Base-by-base conservation (phyloP, 2,888 invertebrate species). In the Clitarchus hookeri region DNA sequence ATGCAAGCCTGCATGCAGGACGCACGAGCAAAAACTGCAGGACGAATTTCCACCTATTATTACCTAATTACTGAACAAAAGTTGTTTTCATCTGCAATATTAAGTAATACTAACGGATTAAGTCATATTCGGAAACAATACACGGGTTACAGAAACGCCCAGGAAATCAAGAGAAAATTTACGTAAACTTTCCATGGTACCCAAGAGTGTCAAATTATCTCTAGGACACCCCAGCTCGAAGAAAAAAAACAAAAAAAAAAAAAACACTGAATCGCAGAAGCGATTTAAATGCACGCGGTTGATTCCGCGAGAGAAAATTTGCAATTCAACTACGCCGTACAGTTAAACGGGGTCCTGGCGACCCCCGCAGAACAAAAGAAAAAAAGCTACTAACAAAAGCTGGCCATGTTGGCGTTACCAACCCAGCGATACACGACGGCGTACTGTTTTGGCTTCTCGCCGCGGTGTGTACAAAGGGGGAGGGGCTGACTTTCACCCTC, bases 281-380 rank as follows among this genome's bases (percentile, higher is more conserved):
- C 19, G 0, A 65, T 65, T 65, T 65, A 65, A 65, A 65, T 65
- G 65, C 65, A 65, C 65, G 16, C 65, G 23, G 65, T 65, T 65
- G 65, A 65, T 65, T 65, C 65, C 65, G 65, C 65, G 65, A 65
- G 65, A 65, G 65, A 65, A n/a, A 65, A 65, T 65, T 65, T 65
- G 65, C 65, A 65, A 65, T 65, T 65, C 65, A 65, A 65, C 65
- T 65, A 8, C 65, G 3, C 13, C 65, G n/a, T 65, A 65, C 23
- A 12, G 65, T 65, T 65, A n/a, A 48, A 48, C 48, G 48, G 16
- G 48, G 48, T 48, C 48, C 19, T 23, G 6, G 65, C 23, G n/a
- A 19, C n/a, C n/a, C 48, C 48, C 48, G 48, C 8, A 11, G 48
- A 48, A 48, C 36, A 53, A 19, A 53, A 53, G 8, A 65, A 65